phyloP scores from a whole-genome alignment of 2,888 invertebrate genomes.

The Hyposoter didymator region DNA sequence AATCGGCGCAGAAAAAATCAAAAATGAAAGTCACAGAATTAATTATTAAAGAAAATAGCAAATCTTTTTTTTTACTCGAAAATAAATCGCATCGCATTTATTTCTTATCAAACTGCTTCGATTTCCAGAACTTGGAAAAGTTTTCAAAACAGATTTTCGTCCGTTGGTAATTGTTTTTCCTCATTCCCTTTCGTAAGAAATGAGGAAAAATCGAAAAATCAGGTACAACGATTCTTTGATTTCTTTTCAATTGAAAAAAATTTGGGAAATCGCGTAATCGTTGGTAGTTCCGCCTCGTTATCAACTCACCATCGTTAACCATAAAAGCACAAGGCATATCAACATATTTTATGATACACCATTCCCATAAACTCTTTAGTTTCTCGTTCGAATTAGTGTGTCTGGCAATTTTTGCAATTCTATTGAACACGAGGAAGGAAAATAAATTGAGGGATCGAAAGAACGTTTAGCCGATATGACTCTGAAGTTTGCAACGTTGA shows the following conservation, averaged over 20 bases:
- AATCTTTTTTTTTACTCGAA: no score
- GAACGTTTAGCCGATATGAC: neutral
- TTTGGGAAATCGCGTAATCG: neutral
- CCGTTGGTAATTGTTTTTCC: no score
- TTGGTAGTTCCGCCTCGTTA: constrained; percentile 13
- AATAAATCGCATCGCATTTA: neutral
- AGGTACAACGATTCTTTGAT: neutral
- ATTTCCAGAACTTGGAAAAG: neutral
- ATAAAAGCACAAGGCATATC: neutral
- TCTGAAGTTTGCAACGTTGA: no score
- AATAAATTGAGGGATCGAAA: constrained; percentile 34
- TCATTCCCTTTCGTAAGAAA: neutral
- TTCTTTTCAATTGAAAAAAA: no score
- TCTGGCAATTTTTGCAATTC: constrained; percentile 38
- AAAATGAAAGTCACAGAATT: neutral
- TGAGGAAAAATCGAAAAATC: constrained; percentile 1
- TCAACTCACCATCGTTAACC: constrained; percentile 26
- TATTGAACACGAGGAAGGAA: neutral
- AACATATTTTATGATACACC: constrained; percentile 24
- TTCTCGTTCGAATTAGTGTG: constrained; percentile 36
- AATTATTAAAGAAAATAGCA: neutral
- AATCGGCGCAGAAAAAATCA: neutral
- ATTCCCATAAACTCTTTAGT: constrained; percentile 7
- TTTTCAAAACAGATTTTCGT: no score
- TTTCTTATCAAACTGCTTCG: no score